A percentile compares a stretch with the other conserved stretches of the same genome.
Conservation (phyloP, 2,113 vertebrate genomes). For the Glaucomys volans region DNA sequence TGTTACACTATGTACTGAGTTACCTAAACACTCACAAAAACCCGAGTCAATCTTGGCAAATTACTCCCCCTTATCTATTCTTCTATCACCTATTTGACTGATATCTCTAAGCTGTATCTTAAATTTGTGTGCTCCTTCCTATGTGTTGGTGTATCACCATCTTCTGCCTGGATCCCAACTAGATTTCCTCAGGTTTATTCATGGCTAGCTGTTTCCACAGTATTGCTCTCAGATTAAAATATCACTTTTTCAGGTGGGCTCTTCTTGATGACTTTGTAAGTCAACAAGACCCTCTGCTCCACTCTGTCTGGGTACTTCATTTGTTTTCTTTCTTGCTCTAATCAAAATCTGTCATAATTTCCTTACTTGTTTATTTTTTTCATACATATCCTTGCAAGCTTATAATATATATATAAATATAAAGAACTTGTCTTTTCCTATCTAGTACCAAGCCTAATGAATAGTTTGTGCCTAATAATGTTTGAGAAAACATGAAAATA, state of each 20-base stretch:
- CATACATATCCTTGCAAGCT: too few species aligned
- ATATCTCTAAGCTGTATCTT: neutral
- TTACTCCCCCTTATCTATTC: neutral
- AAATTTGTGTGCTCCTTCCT: neutral
- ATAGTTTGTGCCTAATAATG: neutral
- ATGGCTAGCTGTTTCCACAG: neutral
- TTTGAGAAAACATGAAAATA: neutral
- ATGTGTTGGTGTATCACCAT: accelerated
- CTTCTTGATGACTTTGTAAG: too few species aligned
- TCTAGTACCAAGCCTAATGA: neutral
- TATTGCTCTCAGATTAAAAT: neutral
- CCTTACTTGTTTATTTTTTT: neutral
- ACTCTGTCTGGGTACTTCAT: accelerated
- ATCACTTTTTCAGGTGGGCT: accelerated
- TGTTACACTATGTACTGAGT: neutral
- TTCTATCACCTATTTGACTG: neutral
- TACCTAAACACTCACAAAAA: neutral
- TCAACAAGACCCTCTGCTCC: accelerated
- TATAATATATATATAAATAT: neutral
- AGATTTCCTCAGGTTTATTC: too few species aligned
- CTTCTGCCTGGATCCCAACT: too few species aligned
- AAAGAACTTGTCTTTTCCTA: neutral
- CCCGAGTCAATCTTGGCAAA: neutral
- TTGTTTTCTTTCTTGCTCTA: neutral
- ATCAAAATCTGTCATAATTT: neutral